Conservation (phyloP, 2,888 invertebrate species). For the Cerceris rybyensis region DNA sequence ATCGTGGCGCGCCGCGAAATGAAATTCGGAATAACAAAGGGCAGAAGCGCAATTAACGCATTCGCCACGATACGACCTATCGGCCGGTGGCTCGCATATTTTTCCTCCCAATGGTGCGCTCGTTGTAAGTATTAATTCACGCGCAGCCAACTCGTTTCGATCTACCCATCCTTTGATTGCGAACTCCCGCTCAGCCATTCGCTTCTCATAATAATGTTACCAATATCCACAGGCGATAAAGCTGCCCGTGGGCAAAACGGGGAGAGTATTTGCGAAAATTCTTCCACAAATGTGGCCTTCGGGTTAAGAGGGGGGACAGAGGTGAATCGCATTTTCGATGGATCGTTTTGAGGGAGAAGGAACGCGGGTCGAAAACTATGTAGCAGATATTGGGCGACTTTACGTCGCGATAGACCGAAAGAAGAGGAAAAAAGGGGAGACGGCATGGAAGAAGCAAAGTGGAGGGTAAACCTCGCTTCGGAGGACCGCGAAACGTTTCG, state of each 20-base stretch:
- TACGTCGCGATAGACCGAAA: neutral
- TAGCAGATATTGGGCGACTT: neutral
- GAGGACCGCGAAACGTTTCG: neutral
- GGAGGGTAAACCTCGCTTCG: neutral
- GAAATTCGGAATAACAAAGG: constrained; percentile 13
- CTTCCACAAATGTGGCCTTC: too few species aligned
- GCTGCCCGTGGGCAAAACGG: neutral
- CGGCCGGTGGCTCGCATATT: neutral
- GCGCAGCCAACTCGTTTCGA: neutral
- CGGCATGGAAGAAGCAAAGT: constrained; percentile 12
- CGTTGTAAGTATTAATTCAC: neutral
- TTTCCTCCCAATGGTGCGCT: neutral
- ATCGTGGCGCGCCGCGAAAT: neutral
- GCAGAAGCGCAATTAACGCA: neutral
- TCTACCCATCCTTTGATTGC: too few species aligned
- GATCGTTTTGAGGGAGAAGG: too few species aligned
- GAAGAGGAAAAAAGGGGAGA: constrained; percentile 15
- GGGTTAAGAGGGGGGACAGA: too few species aligned
- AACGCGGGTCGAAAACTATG: neutral
- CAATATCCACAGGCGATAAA: too few species aligned
- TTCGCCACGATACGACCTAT: neutral
- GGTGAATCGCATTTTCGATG: too few species aligned
- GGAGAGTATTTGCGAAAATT: neutral
- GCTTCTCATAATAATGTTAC: too few species aligned
- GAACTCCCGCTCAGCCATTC: too few species aligned